These are phyloP conservation scores for Eospalax fontanierii DNA, from an alignment of 2,797 vertebrate genomes.

Conservation along the genomic window DNA sequence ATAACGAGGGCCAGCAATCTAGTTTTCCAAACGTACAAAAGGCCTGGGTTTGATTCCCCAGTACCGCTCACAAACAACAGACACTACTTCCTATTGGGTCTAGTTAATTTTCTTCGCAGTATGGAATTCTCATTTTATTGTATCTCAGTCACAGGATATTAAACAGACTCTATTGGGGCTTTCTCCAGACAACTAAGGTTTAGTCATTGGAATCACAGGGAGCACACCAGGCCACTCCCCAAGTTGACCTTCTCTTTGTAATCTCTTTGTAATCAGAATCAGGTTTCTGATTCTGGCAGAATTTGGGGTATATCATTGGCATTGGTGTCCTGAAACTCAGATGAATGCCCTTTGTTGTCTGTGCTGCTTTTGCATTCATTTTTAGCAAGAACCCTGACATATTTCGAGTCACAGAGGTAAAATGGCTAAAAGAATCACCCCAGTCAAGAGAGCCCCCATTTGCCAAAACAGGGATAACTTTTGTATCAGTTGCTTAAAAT, in stretches of 20 bases:
- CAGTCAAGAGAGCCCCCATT: not conserved
- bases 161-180: not conserved
- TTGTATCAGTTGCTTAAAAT: slow-evolving; percentile 22
- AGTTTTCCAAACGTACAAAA: not conserved
- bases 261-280: not conserved
- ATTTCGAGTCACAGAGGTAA: not conserved
- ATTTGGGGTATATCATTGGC: not conserved
- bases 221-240: not conserved
- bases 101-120: slow-evolving; percentile 38
- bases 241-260: not conserved
- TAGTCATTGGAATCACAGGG: not conserved
- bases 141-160: slow-evolving; percentile 4
- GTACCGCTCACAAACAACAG: not conserved
- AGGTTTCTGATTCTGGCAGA: not conserved
- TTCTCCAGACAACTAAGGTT: not conserved
- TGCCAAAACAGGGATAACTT: not conserved
- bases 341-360: not conserved
- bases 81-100: not conserved
- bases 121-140: not conserved
- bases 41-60: not conserved
- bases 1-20: not conserved
- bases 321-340: not conserved
- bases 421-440: not conserved
- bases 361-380: not conserved
- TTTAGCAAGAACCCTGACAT: not conserved